Conservation (phyloP, 2,888 invertebrate species). For the Osmoderma eremita region DNA sequence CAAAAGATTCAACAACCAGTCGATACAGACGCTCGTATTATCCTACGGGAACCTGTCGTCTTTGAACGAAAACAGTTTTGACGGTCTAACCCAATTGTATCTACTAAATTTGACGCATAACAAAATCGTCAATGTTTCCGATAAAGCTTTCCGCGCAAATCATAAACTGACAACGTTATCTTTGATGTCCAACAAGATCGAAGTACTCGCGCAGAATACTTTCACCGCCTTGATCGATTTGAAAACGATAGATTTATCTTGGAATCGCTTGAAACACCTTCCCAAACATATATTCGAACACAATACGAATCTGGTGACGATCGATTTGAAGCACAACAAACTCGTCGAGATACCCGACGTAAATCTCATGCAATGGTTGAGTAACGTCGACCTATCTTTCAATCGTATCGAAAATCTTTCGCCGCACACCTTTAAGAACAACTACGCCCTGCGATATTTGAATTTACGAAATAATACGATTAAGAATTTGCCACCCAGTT, state of each 20-base stretch:
- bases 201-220: not conserved
- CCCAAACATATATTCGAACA: slow-evolving; percentile 16
- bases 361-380: slow-evolving; percentile 1
- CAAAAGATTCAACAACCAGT: slow-evolving; percentile 8
- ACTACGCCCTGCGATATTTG: slow-evolving; percentile 21
- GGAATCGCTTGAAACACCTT: not conserved
- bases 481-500: slow-evolving; percentile 10
- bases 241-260: slow-evolving; percentile 12
- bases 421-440: slow-evolving; percentile 29
- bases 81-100: slow-evolving; percentile 1
- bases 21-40: not conserved
- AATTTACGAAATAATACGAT: slow-evolving; percentile 26
- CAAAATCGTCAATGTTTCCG: slow-evolving; percentile 9
- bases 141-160: slow-evolving; percentile 6
- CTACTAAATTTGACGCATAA: slow-evolving; percentile 34
- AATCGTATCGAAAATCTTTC: slow-evolving; percentile 29
- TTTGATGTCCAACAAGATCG: slow-evolving; percentile 19
- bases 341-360: slow-evolving; percentile 17
- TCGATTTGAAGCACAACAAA: slow-evolving; percentile 23
- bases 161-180: slow-evolving; percentile 3
- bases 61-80: slow-evolving; percentile 10
- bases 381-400: slow-evolving; percentile 24
- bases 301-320: slow-evolving; percentile 5
- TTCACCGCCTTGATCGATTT: slow-evolving; percentile 12
- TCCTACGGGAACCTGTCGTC: slow-evolving; percentile 6